phyloP scores from a whole-genome alignment of 2,113 vertebrate genomes.

The Mesoclemmys tuberculata region DNA sequence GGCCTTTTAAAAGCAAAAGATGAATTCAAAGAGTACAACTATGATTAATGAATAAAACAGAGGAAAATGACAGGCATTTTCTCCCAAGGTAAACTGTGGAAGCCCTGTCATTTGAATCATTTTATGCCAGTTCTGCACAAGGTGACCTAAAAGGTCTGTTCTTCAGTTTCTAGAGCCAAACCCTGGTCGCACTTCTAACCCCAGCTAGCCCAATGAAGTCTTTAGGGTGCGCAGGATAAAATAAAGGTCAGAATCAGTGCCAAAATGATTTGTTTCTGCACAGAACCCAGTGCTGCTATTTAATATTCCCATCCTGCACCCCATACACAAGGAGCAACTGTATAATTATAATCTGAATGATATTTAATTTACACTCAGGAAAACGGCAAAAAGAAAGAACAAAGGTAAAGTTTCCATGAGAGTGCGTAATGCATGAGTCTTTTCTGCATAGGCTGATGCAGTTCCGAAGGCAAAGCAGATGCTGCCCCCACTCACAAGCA shows the following conservation, averaged over 20 bases:
- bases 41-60: not conserved
- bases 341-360: not conserved
- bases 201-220: not conserved
- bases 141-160: not conserved
- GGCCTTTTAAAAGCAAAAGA: not conserved
- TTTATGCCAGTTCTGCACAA: not conserved
- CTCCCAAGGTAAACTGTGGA: not conserved
- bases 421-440: not conserved
- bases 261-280: not conserved
- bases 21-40: not conserved
- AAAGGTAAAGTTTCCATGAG: not conserved
- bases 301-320: not conserved
- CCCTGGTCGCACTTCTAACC: not conserved
- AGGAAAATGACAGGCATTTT: not conserved
- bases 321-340: not conserved
- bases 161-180: not conserved
- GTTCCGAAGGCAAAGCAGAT: not conserved
- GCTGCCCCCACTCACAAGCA: not conserved
- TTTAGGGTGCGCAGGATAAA: not conserved
- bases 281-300: not conserved
- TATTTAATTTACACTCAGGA: not conserved
- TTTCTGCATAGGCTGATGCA: not conserved
- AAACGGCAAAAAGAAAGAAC: not conserved
- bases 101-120: not conserved
- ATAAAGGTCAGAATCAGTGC: not conserved